Base-by-base conservation (phyloP, 1,140 invertebrate genomes). In the Druon quercuslanigerum region DNA sequence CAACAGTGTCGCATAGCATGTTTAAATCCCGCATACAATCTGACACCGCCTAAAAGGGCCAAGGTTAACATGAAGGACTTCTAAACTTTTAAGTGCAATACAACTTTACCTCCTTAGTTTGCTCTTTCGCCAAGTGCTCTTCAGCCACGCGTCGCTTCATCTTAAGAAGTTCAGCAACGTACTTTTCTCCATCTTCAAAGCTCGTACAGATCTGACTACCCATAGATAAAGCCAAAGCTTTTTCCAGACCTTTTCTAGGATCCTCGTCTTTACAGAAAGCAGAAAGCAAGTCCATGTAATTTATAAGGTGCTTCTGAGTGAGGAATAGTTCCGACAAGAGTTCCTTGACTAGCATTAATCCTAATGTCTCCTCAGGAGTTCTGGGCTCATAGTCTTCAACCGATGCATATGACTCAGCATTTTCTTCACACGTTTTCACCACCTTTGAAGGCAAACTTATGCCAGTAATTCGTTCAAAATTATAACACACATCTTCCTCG, bases 281-380 rank as follows among this genome's bases (percentile, higher is more conserved):
- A 70, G 94, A 81, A 17, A 94, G 79, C 77, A 94, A 88, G 2
- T 91, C 92, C 0, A 93, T 92, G 84, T 94, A 94, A 83, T 94
- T 94, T 75, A 94, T 88, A 17, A 82, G 79, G 72, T 92, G 73
- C 72, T 87, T 78, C 74, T 89, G 77, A 9, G 87, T 83, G 81
- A 90, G 86, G 83, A 91, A 94, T 79, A 94, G 84, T 76, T 92
- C 90, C 72, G 91, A 93, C 4, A 94, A 80, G 74, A 94, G 89
- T 74, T 92, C 84, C 83, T 93, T 93, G 1, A 89, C 88, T 46
- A 92, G 78, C 56, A 82, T 85, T 54, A 89, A 54, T 77, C 91
- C 66, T 40, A 72, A 14, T 9, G 57, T 17, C 8, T 76, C 74
- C 72, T 81, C 46, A 11, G 71, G 20, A 9, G 25, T 20, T 70